Conservation (phyloP, 2,888 invertebrate species). For the Opisthograptis luteolata region DNA sequence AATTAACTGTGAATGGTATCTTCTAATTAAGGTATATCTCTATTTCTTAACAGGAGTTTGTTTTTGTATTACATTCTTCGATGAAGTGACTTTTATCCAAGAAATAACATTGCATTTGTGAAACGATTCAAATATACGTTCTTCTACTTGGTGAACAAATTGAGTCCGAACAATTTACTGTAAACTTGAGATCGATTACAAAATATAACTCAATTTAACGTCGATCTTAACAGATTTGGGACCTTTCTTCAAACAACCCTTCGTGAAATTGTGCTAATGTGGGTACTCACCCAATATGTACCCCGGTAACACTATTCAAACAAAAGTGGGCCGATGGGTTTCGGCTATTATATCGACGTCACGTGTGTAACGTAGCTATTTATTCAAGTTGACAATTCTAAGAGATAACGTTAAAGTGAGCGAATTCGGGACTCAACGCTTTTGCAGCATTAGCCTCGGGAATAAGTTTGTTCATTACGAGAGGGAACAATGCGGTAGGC, state of each 20-base stretch:
- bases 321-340: slow-evolving; percentile 74
- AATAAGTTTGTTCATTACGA: slow-evolving; percentile 83
- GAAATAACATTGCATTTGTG: background rate
- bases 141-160: background rate
- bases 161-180: slow-evolving; percentile 18
- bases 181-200: slow-evolving; percentile 53
- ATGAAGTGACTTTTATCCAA: background rate
- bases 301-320: slow-evolving; percentile 72
- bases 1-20: slow-evolving; percentile 51
- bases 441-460: slow-evolving; percentile 74
- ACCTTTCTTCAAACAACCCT: slow-evolving; percentile 70
- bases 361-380: slow-evolving; percentile 51
- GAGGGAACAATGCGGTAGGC: slow-evolving; percentile 78
- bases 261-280: slow-evolving; percentile 67
- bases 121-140: background rate
- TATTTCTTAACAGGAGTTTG: slow-evolving; percentile 1
- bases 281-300: slow-evolving; percentile 64
- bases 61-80: background rate
- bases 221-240: slow-evolving; percentile 64
- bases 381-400: slow-evolving; percentile 61
- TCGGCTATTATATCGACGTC: slow-evolving; percentile 61
- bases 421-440: slow-evolving; percentile 71
- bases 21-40: slow-evolving; percentile 42
- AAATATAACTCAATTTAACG: slow-evolving; percentile 28
- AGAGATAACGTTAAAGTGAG: slow-evolving; percentile 68